Base-by-base conservation (phyloP, 2,113 vertebrate species). In the Anarrhichthys ocellatus region DNA sequence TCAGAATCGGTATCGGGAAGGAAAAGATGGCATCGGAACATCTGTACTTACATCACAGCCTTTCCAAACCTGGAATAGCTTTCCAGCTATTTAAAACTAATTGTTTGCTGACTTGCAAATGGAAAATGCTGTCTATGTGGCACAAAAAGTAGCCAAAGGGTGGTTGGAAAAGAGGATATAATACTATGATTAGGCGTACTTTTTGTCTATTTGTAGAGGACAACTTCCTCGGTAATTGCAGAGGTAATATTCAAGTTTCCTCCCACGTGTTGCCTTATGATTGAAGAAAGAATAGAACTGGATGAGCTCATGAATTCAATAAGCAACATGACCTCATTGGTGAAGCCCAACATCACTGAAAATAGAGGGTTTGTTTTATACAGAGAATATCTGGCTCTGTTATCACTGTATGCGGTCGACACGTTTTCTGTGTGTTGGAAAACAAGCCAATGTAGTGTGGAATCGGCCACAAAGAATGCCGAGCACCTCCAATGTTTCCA, bases 191-290 rank as follows among this genome's bases (percentile, higher is more conserved):
- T 71, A 78, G 32, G 3, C 18, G 7, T 44, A 11, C 69, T 59
- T 85, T 85, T 54, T 77, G 63, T 87, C 75, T 76, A 59, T 84
- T 88, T 84, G 38, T 73, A 77, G 61, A 74, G 62, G 82, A 78
- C 84, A 87, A 86, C 73, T 69, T 88, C 14, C 71, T 59, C 40
- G 42, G 76, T 87, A 87, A 92, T 92, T 90, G 92, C 82, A 86
- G 83, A 81, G 76, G 73, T 64, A 67, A 62, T 67, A 77, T 75
- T 88, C 58, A 61, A 78, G 71, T 79, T 82, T 89, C 81, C 78
- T 80, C 76, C 72, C 46, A 56, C 18, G 54, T 78, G 34, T 69
- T 73, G 76, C 61, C 52, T 34, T 59, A 62, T 61, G 69, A 77
- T 62, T 86, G 67, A 73, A 71, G 44, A 70, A 72, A 72, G 59